Conservation (phyloP, 2,113 vertebrate genomes). For the Cnemophilus loriae region DNA sequence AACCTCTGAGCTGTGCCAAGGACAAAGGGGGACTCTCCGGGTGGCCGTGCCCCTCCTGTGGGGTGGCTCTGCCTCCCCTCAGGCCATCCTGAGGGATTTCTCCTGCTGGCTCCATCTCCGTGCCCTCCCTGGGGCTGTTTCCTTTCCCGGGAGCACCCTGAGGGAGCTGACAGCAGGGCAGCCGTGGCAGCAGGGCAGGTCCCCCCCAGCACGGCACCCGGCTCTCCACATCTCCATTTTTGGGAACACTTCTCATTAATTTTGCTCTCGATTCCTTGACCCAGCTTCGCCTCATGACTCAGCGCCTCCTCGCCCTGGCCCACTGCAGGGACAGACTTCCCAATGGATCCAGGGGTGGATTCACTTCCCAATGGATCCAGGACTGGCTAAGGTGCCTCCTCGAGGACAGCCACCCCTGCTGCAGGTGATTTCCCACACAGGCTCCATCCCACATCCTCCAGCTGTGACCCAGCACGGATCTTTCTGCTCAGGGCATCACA, state of each 20-base stretch:
- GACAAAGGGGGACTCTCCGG: rapidly evolving
- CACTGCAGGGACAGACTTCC: not conserved
- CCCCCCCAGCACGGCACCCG: not conserved
- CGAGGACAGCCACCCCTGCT: not conserved
- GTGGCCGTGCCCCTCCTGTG: not conserved
- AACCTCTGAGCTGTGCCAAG: not conserved
- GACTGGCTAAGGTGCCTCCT: not conserved
- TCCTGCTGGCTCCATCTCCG: not conserved
- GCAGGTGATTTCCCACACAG: not conserved
- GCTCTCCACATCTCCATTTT: constrained; percentile 26
- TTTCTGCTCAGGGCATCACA: not conserved
- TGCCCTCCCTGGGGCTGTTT: not conserved
- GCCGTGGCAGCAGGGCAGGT: no score
- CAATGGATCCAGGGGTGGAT: not conserved
- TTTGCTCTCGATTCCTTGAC: not conserved
- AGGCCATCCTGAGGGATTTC: rapidly evolving
- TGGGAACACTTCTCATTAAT: not conserved
- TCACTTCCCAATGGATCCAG: not conserved
- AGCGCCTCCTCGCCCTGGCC: not conserved
- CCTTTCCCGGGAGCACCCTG: not conserved
- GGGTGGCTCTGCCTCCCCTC: not conserved
- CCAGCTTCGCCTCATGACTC: not conserved
- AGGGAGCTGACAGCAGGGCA: not conserved
- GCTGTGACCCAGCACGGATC: not conserved
- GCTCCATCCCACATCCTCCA: not conserved